These are phyloP conservation scores for Mergus octosetaceus DNA, from an alignment of 2,797 vertebrate species.

Conservation along the genomic window DNA sequence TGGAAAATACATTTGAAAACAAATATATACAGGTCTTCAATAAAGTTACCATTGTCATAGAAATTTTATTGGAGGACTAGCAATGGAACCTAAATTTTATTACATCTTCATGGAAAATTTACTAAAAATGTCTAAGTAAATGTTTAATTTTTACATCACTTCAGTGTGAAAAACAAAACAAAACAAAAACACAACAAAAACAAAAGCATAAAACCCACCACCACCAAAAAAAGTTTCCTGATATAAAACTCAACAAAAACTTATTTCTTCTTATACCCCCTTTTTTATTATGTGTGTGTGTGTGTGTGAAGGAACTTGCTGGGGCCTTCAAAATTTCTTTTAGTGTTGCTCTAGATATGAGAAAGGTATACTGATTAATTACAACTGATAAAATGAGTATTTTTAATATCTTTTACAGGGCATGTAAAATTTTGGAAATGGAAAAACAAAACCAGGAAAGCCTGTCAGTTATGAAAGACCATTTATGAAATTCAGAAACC, in stretches of 20 bases:
- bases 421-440: neutral
- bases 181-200: neutral
- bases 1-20: neutral
- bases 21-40: neutral
- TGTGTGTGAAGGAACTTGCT: neutral
- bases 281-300: neutral
- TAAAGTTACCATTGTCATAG: neutral
- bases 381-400: neutral
- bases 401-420: neutral
- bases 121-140: neutral
- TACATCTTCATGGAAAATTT: neutral
- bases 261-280: neutral
- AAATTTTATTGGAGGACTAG: neutral
- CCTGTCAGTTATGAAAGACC: neutral
- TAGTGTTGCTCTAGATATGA: neutral
- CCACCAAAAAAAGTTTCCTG: neutral
- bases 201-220: too few relatives aligned
- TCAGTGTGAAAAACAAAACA: neutral
- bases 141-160: neutral
- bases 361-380: neutral
- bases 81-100: neutral
- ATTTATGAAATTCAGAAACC: neutral
- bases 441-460: neutral
- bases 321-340: neutral
- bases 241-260: neutral